phyloP scores from a whole-genome alignment of 2,797 vertebrate species.

The Lepus oiostolus region DNA sequence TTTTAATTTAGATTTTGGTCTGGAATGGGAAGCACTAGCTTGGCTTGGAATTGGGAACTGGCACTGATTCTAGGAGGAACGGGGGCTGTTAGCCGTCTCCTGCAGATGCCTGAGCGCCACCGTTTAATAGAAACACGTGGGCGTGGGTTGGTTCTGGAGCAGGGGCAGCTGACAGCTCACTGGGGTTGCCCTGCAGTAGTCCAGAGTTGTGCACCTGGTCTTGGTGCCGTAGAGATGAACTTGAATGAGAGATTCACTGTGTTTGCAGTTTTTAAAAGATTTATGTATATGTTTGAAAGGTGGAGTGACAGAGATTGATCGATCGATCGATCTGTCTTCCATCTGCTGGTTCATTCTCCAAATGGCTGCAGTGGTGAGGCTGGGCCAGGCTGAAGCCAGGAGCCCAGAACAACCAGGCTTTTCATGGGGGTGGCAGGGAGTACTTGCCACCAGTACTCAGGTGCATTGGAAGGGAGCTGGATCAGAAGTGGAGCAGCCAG shows the following conservation, averaged over 20 bases:
- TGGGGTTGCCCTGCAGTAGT: neutral
- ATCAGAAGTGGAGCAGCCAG: too few relatives aligned
- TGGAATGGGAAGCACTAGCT: neutral
- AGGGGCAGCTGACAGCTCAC: neutral
- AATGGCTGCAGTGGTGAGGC: too few relatives aligned
- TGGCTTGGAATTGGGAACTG: neutral
- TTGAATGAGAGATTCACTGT: neutral
- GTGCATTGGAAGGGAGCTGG: too few relatives aligned
- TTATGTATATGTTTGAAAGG: too few relatives aligned
- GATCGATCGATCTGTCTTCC: too few relatives aligned
- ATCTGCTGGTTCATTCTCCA: too few relatives aligned
- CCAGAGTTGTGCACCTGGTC: neutral
- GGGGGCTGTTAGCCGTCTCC: neutral
- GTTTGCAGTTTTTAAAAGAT: too few relatives aligned
- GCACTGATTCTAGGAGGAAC: neutral
- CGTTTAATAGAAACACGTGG: neutral
- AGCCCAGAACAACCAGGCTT: too few relatives aligned
- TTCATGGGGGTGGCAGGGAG: too few relatives aligned
- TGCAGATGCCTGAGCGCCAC: neutral
- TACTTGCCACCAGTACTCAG: too few relatives aligned
- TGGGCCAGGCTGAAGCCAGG: too few relatives aligned
- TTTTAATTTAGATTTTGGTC: slow-evolving; percentile 30
- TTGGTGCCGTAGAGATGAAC: neutral
- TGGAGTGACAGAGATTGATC: too few relatives aligned
- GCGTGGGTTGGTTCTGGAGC: neutral